Base-by-base conservation (phyloP, 2,888 invertebrate genomes). In the Stegophylla sp. region DNA sequence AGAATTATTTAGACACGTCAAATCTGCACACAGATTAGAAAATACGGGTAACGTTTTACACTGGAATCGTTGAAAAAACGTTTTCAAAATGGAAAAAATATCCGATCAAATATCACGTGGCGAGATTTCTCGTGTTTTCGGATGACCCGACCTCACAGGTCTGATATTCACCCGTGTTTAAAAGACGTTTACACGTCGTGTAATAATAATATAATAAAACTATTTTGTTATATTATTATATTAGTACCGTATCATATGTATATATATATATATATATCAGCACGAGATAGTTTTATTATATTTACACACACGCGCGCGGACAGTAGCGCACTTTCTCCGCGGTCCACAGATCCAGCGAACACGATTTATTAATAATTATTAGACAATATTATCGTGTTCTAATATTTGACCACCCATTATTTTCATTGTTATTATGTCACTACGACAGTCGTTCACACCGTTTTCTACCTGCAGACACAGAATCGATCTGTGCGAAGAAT, bases 291-390 rank as follows among this genome's bases (percentile, higher is more conserved):
- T 5, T 3, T 34, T 34, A 45, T 45, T 45, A 45, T 45, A 9
- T 9, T 3, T 48, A 48, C 9, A 7, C 48, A 5, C 15, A 17
- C 48, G 17, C 3, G 1, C 51, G 51, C n/a, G n/a, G 5, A n/a
- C 51, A n/a, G 51, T 51, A n/a, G n/a, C n/a, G 51, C n/a, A 48
- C 67, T 67, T 67, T 67, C 67, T 48, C 67, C 43, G 26, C 26
- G 45, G 7, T 67, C 26, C 17, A 48, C 3, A 48, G n/a, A n/a
- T n/a, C n/a, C 48, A 48, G 26, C 67, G 23, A 45, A 23, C 66
- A 15, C 66, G 66, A 41, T n/a, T n/a, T n/a, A n/a, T n/a, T n/a
- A n/a, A n/a, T n/a, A n/a, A n/a, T 26, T 10, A 12, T 45, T 66
- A 45, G 45, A 26, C 34, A 0, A 7, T 15, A 20, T 23, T 23